A percentile compares a stretch with the other conserved stretches of the same genome.
Evolutionary conservation across 2,797 vertebrate genomes (phyloP).

Genomic region (Cyprinella venusta): DNA sequence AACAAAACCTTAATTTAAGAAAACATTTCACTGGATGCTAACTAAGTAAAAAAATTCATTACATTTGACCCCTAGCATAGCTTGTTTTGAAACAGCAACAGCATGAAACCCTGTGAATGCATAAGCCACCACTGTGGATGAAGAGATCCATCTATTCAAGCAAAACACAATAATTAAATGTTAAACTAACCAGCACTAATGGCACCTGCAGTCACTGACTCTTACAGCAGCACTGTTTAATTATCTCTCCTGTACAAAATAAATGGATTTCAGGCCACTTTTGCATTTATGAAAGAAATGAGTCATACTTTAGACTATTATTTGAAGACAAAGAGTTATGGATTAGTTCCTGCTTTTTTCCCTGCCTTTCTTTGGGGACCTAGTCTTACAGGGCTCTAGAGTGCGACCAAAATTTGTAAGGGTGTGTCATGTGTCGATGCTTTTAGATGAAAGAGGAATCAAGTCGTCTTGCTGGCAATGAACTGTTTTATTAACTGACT

Average conservation of each 20-base stretch:
- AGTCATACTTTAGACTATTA: background rate
- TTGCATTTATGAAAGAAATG: constrained; percentile 29
- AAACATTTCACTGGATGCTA: background rate
- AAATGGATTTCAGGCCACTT: constrained; percentile 16
- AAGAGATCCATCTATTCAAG: constrained; percentile 14
- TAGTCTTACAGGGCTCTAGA: too few relatives aligned
- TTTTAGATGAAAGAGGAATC: too few relatives aligned
- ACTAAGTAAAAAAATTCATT: constrained; percentile 1
- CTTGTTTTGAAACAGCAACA: background rate
- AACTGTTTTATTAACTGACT: too few relatives aligned
- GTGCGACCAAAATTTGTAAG: too few relatives aligned
- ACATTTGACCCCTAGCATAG: background rate
- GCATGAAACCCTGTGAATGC: background rate
- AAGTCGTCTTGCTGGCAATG: too few relatives aligned
- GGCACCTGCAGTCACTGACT: constrained; percentile 16
- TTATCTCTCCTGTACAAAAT: constrained; percentile 16
- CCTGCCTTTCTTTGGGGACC: background rate
- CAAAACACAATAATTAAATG: constrained; percentile 39
- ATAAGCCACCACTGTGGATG: background rate
- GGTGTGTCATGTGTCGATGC: too few relatives aligned
- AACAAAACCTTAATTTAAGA: constrained; percentile 7
- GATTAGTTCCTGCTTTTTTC: background rate
- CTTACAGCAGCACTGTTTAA: background rate
- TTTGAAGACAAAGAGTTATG: background rate
- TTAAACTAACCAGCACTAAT: constrained; percentile 22